Conservation (phyloP, 2,113 vertebrate species). For the Psettodes erumei region DNA sequence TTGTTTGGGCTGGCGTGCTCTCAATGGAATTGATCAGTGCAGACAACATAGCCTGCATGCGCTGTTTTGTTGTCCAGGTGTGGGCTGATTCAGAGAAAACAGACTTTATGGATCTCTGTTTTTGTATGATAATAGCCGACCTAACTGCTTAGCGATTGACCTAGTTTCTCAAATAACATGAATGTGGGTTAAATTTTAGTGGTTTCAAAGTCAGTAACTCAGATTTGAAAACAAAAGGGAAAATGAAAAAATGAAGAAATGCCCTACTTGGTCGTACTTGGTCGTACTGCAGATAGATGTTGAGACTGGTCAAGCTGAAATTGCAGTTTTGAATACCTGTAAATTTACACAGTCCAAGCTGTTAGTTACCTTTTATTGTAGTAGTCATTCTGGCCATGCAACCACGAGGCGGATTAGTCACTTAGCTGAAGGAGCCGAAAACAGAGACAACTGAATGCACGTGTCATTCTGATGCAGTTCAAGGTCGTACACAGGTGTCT, state of each 20-base stretch:
- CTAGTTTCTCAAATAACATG: slow-evolving; percentile 5
- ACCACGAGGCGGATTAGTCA: not conserved
- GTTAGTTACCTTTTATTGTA: not conserved
- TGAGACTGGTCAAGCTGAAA: not conserved
- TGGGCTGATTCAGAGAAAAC: not conserved
- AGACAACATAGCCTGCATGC: slow-evolving; percentile 8
- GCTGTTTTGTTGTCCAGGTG: not conserved
- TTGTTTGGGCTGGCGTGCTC: slow-evolving; percentile 10
- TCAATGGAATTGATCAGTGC: slow-evolving; percentile 26
- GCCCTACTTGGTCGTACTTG: no score
- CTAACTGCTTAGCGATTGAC: slow-evolving; percentile 7
- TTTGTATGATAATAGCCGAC: not conserved
- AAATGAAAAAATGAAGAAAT: not conserved
- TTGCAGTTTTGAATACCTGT: not conserved
- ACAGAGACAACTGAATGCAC: no score
- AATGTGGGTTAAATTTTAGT: not conserved
- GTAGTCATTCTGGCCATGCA: not conserved
- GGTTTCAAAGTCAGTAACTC: not conserved
- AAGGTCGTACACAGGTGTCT: slow-evolving; percentile 6
- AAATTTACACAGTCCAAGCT: no score
- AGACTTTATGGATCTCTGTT: not conserved
- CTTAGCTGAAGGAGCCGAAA: not conserved
- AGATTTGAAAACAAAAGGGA: not conserved
- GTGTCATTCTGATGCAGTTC: not conserved
- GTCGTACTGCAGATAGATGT: not conserved